Conservation (phyloP, 2,797 vertebrate genomes). For the Dromococcyx pavoninus region DNA sequence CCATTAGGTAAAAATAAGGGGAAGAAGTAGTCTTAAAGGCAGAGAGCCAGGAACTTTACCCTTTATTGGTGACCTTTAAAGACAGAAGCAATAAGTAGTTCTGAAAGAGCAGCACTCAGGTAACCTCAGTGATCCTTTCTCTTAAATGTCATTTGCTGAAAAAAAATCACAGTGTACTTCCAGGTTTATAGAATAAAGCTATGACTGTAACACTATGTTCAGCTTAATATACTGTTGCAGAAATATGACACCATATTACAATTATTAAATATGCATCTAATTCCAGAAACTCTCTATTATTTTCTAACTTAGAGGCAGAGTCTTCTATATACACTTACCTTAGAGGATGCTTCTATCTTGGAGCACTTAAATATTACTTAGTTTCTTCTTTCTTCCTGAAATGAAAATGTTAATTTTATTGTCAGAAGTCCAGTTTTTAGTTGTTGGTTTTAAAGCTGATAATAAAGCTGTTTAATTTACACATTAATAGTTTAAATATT, state of each 20-base stretch:
- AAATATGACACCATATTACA: background rate
- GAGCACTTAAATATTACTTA: background rate
- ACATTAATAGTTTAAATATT: background rate
- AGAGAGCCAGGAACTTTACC: conserved; percentile 59
- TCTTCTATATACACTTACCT: background rate
- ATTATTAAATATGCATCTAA: background rate
- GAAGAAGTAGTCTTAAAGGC: conserved; percentile 10
- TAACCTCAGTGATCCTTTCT: background rate
- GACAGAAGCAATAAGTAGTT: conserved; percentile 48
- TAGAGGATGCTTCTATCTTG: background rate
- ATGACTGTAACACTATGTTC: background rate
- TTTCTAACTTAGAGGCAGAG: background rate
- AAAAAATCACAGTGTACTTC: background rate
- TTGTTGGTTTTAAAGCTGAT: background rate
- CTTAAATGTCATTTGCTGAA: conserved; percentile 42
- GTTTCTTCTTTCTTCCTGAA: background rate
- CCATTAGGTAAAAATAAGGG: conserved; percentile 48
- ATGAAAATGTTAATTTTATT: background rate
- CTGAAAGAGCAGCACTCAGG: conserved; percentile 40
- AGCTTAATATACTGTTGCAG: background rate
- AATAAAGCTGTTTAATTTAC: background rate
- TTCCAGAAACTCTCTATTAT: background rate
- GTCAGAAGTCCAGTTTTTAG: background rate
- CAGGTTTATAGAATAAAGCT: background rate
- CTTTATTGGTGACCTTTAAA: conserved; percentile 73